Evolutionary conservation across 2,113 vertebrate species (phyloP).

Genomic region (Chionis minor): DNA sequence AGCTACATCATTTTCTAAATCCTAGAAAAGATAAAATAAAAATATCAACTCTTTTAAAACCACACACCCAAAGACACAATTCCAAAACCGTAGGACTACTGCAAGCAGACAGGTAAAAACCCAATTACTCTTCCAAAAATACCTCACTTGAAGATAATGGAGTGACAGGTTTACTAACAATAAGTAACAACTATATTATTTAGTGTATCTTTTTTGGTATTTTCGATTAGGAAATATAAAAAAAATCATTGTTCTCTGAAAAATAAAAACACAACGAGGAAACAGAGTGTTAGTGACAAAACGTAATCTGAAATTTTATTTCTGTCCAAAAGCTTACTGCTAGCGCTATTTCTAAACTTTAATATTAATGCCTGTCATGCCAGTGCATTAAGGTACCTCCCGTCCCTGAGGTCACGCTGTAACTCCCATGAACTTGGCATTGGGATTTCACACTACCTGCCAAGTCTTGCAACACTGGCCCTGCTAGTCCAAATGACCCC

Average conservation of each 20-base stretch:
- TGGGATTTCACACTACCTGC: not conserved
- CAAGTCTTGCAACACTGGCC: not conserved
- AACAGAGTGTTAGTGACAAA: not conserved
- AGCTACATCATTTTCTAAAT: constrained; percentile 90
- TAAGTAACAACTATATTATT: not conserved
- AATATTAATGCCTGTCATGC: not conserved
- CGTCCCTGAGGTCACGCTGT: not conserved
- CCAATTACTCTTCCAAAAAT: not conserved
- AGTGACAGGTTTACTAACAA: not conserved
- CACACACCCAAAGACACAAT: not conserved
- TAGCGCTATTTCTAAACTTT: not conserved
- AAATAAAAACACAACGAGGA: not conserved
- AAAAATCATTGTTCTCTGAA: not conserved
- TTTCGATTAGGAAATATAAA: not conserved
- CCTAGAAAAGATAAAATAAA: constrained; percentile 72
- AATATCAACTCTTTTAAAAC: not conserved
- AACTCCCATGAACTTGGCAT: not conserved
- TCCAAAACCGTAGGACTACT: not conserved
- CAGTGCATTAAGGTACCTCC: not conserved
- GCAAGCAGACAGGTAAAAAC: not conserved
- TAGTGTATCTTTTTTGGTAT: not conserved
- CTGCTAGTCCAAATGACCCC: not conserved
- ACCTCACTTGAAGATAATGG: not conserved
- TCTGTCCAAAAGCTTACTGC: not conserved
- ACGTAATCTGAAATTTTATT: not conserved